Evolutionary conservation across 1,140 invertebrate species (phyloP).

Genomic region (Amphibalanus amphitrite): DNA sequence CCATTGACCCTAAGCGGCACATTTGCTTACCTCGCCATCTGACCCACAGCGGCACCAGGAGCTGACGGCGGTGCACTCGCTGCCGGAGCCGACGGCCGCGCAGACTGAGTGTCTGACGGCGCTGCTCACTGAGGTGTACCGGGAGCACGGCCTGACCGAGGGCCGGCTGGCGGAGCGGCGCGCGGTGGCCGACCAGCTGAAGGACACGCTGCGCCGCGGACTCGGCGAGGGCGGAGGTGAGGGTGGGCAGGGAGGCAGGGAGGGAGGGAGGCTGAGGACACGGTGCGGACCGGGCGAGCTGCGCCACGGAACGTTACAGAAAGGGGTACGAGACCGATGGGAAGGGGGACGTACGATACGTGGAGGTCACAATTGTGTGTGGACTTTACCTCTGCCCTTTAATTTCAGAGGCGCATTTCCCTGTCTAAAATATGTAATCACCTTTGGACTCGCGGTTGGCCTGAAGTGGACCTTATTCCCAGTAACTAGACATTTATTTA

Average conservation of each 20-base stretch:
- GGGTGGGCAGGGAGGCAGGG: not conserved
- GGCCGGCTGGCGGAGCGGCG: conserved; percentile 2
- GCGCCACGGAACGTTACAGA: too few relatives aligned
- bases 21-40: not conserved
- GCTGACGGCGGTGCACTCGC: conserved; percentile 2
- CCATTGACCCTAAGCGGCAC: too few relatives aligned
- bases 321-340: too few relatives aligned
- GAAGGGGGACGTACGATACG: too few relatives aligned
- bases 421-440: too few relatives aligned
- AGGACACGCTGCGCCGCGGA: not conserved
- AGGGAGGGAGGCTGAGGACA: not conserved
- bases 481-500: too few relatives aligned
- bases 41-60: not conserved
- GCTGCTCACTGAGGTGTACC: not conserved
- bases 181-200: conserved; percentile 6
- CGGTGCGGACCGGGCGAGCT: not conserved
- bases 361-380: too few relatives aligned
- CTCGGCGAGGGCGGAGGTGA: too few relatives aligned
- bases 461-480: too few relatives aligned
- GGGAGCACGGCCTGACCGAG: not conserved
- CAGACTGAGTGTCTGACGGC: conserved; percentile 1
- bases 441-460: too few relatives aligned
- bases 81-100: conserved; percentile 6
- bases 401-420: too few relatives aligned
- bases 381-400: too few relatives aligned